These are phyloP conservation scores for Lydus trimaculatus DNA, from an alignment of 2,888 invertebrate species.

Conservation along the genomic window DNA sequence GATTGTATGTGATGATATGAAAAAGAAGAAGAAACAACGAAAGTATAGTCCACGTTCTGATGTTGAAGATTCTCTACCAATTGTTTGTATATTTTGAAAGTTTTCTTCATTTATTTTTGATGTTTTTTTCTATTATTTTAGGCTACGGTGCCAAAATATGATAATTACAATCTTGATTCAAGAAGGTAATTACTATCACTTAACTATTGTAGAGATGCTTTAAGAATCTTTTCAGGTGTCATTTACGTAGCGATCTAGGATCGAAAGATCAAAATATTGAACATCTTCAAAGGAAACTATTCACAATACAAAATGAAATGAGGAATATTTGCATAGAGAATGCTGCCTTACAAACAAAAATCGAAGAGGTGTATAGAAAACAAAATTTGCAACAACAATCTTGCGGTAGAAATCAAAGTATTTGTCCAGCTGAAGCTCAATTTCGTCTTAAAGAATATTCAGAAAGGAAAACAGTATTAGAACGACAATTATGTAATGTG, in stretches of 20 bases:
- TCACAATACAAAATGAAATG: constrained; percentile 69
- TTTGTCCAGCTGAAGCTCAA: constrained; percentile 61
- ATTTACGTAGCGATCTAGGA: constrained; percentile 70
- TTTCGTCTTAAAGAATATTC: constrained; percentile 58
- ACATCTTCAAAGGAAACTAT: constrained; percentile 68
- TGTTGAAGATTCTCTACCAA: background rate
- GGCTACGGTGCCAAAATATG: constrained; percentile 56
- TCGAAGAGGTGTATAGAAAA: constrained; percentile 45
- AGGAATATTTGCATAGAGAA: constrained; percentile 71
- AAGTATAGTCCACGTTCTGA: background rate
- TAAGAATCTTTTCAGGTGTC: constrained; percentile 61
- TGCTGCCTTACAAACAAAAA: constrained; percentile 64
- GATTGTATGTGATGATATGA: constrained; percentile 62
- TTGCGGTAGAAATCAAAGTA: constrained; percentile 53
- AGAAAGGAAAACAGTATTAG: constrained; percentile 61
- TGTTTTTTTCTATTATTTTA: constrained; percentile 26
- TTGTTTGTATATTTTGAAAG: background rate
- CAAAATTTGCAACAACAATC: constrained; percentile 34
- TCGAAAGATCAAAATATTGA: constrained; percentile 71
- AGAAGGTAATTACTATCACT: constrained; percentile 4
- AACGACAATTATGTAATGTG: constrained; percentile 67
- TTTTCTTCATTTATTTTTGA: too few species aligned
- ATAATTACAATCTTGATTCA: constrained; percentile 64
- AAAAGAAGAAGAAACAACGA: constrained; percentile 32
- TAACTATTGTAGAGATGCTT: background rate